phyloP scores from a whole-genome alignment of 2,113 vertebrate genomes.

The Macrotis lagotis region DNA sequence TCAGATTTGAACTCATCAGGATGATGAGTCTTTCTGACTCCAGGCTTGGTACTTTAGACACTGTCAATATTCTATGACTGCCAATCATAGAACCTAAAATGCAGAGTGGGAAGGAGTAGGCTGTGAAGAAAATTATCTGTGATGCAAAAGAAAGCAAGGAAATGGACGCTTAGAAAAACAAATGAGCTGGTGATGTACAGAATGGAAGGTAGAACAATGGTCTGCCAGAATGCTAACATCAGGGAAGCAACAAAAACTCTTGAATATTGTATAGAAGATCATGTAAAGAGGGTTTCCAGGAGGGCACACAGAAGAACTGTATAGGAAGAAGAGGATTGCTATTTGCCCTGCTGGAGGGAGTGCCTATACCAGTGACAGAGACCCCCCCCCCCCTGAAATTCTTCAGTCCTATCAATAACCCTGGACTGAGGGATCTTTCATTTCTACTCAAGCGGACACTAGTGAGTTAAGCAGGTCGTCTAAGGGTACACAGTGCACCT shows the following conservation, averaged over 20 bases:
- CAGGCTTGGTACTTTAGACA: background rate
- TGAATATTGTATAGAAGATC: background rate
- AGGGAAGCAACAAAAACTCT: background rate
- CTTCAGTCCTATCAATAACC: background rate
- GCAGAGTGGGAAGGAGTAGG: background rate
- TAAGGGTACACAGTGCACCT: constrained; percentile 15
- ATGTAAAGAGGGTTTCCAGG: background rate
- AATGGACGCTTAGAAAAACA: background rate
- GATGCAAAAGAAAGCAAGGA: background rate
- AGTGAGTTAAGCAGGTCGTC: background rate
- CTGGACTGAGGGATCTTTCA: background rate
- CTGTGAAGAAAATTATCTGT: background rate
- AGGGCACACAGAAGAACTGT: background rate
- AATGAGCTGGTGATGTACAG: background rate
- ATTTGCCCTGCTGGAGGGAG: background rate
- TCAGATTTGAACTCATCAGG: constrained; percentile 15
- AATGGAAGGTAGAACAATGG: background rate
- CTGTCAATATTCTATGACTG: background rate
- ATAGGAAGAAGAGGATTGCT: background rate
- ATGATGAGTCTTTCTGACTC: background rate
- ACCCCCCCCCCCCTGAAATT: background rate
- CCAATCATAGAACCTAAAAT: background rate
- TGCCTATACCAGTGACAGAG: background rate
- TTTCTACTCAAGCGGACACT: constrained; percentile 19
- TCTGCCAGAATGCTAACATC: background rate